phyloP scores from a whole-genome alignment of 2,888 invertebrate species.

The Nephrotoma guestfalica region DNA sequence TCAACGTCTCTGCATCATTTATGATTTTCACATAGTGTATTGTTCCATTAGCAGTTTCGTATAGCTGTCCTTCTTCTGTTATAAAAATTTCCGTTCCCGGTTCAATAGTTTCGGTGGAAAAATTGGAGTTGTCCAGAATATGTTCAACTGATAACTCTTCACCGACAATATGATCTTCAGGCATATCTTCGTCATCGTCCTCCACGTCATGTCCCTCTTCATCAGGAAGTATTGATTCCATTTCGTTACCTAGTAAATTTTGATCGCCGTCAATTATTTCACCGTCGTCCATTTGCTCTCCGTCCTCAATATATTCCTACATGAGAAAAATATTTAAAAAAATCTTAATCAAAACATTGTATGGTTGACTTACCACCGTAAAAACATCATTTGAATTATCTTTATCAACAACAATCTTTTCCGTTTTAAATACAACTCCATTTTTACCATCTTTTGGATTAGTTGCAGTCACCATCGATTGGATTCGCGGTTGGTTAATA shows the following conservation, averaged over 20 bases:
- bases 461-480: constrained; percentile 30
- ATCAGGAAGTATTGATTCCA: background rate
- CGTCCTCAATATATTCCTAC: background rate
- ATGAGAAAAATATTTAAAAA: background rate
- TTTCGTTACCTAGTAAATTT: background rate
- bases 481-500: constrained; percentile 63
- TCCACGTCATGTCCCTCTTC: background rate
- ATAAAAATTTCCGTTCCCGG: constrained; percentile 18
- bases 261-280: background rate
- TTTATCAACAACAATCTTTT: background rate
- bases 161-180: background rate
- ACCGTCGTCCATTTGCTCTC: background rate
- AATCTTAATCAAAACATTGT: background rate
- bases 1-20: background rate
- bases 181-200: background rate
- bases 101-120: background rate
- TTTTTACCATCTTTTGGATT: background rate
- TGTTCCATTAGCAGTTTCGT: constrained; percentile 30
- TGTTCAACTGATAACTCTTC: constrained; percentile 1
- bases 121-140: background rate
- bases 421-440: background rate
- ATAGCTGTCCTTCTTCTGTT: constrained; percentile 28
- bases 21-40: constrained; percentile 28
- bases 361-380: background rate
- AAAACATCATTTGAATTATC: background rate